phyloP scores from a whole-genome alignment of 92 coral and sea anemone genomes.

The Isaurus tuberculatus region DNA sequence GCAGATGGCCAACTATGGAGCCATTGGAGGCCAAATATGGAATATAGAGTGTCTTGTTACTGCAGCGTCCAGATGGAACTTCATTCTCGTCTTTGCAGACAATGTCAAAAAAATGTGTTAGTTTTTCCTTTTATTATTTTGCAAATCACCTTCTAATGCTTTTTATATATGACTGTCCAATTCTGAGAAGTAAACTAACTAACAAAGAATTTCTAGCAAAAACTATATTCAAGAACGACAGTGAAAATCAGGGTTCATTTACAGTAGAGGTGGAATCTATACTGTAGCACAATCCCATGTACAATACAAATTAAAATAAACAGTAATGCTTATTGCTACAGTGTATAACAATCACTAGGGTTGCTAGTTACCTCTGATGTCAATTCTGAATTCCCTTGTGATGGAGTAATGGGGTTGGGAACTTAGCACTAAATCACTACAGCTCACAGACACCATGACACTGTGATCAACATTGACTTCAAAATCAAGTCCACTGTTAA shows the following conservation, averaged over 20 bases:
- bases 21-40: conserved; percentile 72
- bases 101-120: neutral
- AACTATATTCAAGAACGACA: no score
- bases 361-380: conserved; percentile 57
- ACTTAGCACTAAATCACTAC: conserved; percentile 65
- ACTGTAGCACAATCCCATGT: no score
- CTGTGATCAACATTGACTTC: conserved; percentile 59
- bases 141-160: no score
- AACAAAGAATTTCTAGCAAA: no score
- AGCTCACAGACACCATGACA: conserved; percentile 55
- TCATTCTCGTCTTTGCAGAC: conserved; percentile 83
- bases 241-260: no score
- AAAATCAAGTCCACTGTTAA: conserved; percentile 62
- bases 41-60: conserved; percentile 51
- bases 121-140: neutral
- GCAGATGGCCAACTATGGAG: conserved; percentile 65
- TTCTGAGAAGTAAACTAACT: no score
- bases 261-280: no score
- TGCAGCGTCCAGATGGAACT: conserved; percentile 76
- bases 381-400: conserved; percentile 57
- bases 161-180: no score
- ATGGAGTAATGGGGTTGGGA: conserved; percentile 52
- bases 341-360: neutral
- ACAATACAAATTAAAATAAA: no score
- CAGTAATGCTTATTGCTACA: no score